Conservation (phyloP, 2,888 invertebrate species). For the Neocrepidodera transversa region DNA sequence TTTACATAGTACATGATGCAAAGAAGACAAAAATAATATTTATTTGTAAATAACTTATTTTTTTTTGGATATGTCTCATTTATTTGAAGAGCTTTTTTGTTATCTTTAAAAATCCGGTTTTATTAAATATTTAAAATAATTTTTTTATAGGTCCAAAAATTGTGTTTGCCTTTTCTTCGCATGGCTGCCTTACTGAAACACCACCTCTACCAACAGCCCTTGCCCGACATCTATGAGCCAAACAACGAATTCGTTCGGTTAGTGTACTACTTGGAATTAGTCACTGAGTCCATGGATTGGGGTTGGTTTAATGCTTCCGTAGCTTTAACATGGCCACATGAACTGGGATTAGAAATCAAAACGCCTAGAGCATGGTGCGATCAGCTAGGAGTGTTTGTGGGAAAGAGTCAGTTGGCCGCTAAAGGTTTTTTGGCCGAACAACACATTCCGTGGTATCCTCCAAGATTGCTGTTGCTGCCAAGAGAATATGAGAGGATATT, state of each 20-base stretch:
- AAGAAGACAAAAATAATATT: no score
- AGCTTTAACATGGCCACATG: slow-evolving; percentile 67
- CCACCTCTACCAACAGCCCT: slow-evolving; percentile 80
- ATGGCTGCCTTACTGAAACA: slow-evolving; percentile 76
- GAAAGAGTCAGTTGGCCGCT: slow-evolving; percentile 66
- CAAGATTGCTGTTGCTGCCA: slow-evolving; percentile 84
- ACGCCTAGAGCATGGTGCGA: slow-evolving; percentile 73
- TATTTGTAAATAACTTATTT: no score
- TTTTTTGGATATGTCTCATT: no score
- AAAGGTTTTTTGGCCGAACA: slow-evolving; percentile 75
- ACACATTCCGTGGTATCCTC: slow-evolving; percentile 81
- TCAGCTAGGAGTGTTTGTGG: slow-evolving; percentile 68
- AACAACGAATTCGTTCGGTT: slow-evolving; percentile 80
- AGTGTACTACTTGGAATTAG: slow-evolving; percentile 79
- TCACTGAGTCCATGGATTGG: slow-evolving; percentile 72
- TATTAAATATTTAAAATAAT: no score
- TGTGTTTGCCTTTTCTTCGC: slow-evolving; percentile 84
- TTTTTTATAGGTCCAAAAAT: slow-evolving; percentile 80
- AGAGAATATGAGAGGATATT: slow-evolving; percentile 91
- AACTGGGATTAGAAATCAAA: slow-evolving; percentile 59
- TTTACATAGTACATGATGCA: no score
- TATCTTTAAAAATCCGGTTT: no score
- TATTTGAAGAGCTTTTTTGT: no score
- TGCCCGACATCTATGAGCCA: slow-evolving; percentile 71
- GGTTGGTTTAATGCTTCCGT: slow-evolving; percentile 70